Percentiles rank a stretch among this genome's conserved stretches.
Evolutionary conservation across 2,888 invertebrate genomes (phyloP).

Genomic region (Lithophane ornitopus): DNA sequence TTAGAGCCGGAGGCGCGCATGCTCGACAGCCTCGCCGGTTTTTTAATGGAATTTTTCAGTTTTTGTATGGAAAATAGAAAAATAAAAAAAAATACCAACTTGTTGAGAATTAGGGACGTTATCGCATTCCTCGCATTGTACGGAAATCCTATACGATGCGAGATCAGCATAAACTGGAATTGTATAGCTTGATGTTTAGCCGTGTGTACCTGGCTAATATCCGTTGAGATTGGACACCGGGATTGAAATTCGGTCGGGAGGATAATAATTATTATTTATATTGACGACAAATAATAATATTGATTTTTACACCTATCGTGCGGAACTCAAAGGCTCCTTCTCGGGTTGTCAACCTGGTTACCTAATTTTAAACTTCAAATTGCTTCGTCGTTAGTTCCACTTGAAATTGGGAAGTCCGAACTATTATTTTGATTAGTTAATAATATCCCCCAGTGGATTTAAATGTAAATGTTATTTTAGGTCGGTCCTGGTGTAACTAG

Average conservation of each 20-base stretch:
- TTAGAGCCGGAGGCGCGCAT: too few species aligned
- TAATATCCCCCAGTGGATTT: constrained; percentile 48
- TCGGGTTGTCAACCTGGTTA: background rate
- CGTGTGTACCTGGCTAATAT: too few species aligned
- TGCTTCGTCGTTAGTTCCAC: constrained; percentile 38
- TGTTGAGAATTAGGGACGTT: too few species aligned
- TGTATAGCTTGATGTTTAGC: too few species aligned
- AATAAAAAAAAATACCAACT: too few species aligned
- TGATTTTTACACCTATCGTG: constrained; percentile 6
- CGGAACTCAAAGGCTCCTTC: background rate
- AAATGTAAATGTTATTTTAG: constrained; percentile 61
- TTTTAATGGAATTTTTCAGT: too few species aligned
- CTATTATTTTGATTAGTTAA: constrained; percentile 58
- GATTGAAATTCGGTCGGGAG: background rate
- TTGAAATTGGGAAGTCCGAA: constrained; percentile 32
- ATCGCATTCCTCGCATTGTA: too few species aligned
- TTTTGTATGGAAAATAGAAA: too few species aligned
- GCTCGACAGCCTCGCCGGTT: too few species aligned
- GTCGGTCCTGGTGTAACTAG: constrained; percentile 35
- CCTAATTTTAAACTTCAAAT: constrained; percentile 54
- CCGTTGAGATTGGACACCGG: background rate
- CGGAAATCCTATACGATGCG: too few species aligned
- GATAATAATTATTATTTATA: background rate
- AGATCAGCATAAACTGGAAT: too few species aligned
- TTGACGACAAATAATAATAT: background rate